Evolutionary conservation across 2,888 invertebrate species (phyloP).

Genomic region (Neocrepidodera transversa): DNA sequence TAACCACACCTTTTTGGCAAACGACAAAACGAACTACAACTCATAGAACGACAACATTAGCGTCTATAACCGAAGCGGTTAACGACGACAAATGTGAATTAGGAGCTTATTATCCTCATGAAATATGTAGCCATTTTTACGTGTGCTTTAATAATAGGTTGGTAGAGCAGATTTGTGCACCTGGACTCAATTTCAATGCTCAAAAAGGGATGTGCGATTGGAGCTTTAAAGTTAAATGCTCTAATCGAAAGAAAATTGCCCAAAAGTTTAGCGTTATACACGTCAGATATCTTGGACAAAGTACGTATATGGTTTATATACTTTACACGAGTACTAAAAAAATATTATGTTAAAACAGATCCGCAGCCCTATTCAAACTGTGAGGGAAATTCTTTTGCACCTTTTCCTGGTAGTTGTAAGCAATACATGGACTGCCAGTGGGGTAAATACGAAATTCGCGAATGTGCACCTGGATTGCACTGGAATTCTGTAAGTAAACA

Average conservation of each 20-base stretch:
- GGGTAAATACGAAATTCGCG: conserved; percentile 75
- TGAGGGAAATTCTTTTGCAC: conserved; percentile 70
- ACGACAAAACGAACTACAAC: conserved; percentile 39
- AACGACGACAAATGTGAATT: conserved; percentile 63
- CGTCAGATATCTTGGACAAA: conserved; percentile 25
- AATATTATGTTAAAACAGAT: conserved; percentile 25
- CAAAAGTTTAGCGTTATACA: conserved; percentile 40
- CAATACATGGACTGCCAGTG: conserved; percentile 81
- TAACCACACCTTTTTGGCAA: conserved; percentile 30
- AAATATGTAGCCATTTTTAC: conserved; percentile 76
- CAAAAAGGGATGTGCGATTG: conserved; percentile 77
- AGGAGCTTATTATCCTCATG: conserved; percentile 78
- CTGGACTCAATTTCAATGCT: conserved; percentile 77
- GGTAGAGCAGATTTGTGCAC: conserved; percentile 75
- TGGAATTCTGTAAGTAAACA: conserved; percentile 74
- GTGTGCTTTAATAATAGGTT: conserved; percentile 80
- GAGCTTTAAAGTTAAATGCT: conserved; percentile 71
- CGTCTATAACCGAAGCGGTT: conserved; percentile 34
- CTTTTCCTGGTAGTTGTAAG: conserved; percentile 73
- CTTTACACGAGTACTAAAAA: background rate
- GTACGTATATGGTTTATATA: conserved; percentile 23
- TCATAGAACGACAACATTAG: conserved; percentile 39
- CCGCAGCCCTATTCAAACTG: conserved; percentile 64
- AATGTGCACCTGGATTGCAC: conserved; percentile 76
- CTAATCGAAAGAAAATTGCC: conserved; percentile 48